Evolutionary conservation across 1,140 invertebrate species (phyloP).

Genomic region (Magallana gigas): DNA sequence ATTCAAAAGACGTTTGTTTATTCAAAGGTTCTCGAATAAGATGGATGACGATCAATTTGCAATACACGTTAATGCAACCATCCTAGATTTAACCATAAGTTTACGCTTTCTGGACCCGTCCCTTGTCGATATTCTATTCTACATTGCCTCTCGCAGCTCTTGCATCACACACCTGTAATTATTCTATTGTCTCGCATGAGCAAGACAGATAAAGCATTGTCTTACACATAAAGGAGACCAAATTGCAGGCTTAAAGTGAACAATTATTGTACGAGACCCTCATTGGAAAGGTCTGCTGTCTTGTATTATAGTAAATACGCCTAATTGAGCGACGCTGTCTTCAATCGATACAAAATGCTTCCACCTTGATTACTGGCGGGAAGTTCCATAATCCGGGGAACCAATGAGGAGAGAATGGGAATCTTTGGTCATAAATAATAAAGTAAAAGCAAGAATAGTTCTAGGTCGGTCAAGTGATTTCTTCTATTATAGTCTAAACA

Average conservation of each 20-base stretch:
- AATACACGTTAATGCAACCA: too few relatives aligned
- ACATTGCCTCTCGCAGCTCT: neutral
- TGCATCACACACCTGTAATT: neutral
- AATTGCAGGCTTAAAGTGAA: neutral
- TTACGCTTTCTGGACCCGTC: too few relatives aligned
- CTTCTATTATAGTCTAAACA: too few relatives aligned
- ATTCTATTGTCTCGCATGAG: neutral
- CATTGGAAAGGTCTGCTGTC: neutral
- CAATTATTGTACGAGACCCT: neutral
- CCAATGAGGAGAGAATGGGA: neutral
- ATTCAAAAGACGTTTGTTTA: too few relatives aligned
- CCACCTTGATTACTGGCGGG: slow-evolving; percentile 15
- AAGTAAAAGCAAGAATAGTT: neutral
- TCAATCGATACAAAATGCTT: slow-evolving; percentile 32
- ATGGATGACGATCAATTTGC: too few relatives aligned
- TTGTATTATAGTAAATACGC: slow-evolving; percentile 11
- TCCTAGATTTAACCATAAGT: too few relatives aligned
- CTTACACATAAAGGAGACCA: slow-evolving; percentile 1
- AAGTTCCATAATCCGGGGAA: neutral
- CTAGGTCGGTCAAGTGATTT: neutral
- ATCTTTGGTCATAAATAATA: slow-evolving; percentile 29
- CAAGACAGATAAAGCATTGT: neutral
- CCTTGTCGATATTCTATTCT: too few relatives aligned
- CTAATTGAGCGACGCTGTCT: slow-evolving; percentile 21
- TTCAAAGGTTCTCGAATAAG: too few relatives aligned